Conservation (phyloP, 2,797 vertebrate genomes). For the Helicolenus hilgendorfi region DNA sequence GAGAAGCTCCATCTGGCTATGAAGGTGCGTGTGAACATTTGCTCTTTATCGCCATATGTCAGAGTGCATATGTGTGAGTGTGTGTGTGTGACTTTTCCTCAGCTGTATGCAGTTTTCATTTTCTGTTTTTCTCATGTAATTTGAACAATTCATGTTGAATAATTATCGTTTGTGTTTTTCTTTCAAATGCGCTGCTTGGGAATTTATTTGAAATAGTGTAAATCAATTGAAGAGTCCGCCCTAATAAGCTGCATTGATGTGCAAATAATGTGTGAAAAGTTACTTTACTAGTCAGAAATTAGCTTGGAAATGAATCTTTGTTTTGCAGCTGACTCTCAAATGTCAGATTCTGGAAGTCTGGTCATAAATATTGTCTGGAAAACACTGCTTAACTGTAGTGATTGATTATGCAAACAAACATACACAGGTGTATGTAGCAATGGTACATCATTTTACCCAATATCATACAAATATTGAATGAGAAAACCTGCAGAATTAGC, state of each 20-base stretch:
- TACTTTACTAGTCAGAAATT: background rate
- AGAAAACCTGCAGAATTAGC: background rate
- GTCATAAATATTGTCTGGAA: background rate
- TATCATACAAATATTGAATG: background rate
- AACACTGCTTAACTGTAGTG: background rate
- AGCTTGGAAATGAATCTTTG: background rate
- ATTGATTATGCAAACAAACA: background rate
- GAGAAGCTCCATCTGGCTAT: conserved; percentile 94
- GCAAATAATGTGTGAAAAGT: background rate
- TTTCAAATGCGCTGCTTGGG: background rate
- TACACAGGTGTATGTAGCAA: background rate
- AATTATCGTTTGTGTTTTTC: background rate
- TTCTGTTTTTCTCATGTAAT: background rate
- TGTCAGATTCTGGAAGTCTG: background rate
- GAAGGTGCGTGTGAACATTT: conserved; percentile 88
- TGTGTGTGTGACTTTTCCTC: background rate
- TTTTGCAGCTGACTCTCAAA: background rate
- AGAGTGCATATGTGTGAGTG: background rate
- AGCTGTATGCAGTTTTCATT: background rate
- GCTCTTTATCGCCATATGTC: background rate
- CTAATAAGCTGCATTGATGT: background rate
- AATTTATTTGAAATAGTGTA: background rate
- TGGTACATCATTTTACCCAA: background rate
- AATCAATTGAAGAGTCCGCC: background rate
- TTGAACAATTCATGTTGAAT: background rate